phyloP scores from a whole-genome alignment of 2,113 vertebrate species.

The Ia io region DNA sequence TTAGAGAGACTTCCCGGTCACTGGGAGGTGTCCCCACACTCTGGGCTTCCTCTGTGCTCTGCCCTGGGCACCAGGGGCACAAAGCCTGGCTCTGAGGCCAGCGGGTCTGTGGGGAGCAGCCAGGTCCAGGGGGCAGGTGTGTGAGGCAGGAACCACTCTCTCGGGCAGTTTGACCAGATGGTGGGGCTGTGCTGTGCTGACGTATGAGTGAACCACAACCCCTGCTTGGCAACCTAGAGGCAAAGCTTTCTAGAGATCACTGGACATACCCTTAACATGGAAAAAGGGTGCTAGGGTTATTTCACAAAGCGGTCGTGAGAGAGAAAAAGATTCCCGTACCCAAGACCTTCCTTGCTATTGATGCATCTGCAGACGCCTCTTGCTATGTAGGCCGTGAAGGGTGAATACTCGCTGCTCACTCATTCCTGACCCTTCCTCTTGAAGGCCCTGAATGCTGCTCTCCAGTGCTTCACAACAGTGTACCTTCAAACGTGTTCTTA shows the following conservation, averaged over 20 bases:
- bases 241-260: not conserved
- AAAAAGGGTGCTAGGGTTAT: not conserved
- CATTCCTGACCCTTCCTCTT: not conserved
- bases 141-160: fast-evolving
- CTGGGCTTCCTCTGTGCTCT: not conserved
- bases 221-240: fast-evolving
- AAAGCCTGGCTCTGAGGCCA: not conserved
- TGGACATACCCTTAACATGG: not conserved
- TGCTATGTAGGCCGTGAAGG: too few species aligned
- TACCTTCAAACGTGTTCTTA: not conserved
- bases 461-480: fast-evolving
- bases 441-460: not conserved
- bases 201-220: fast-evolving
- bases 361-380: not conserved
- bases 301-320: not conserved
- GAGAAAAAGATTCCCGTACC: not conserved
- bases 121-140: not conserved
- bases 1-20: not conserved
- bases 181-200: not conserved
- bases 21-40: not conserved
- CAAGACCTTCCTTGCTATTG: fast-evolving
- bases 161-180: fast-evolving
- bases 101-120: not conserved
- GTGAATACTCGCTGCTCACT: not conserved
- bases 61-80: not conserved